Evolutionary conservation across 2,888 invertebrate genomes (phyloP), one percentile per base, ranked within the genome.

Genomic region (Clepsis dumicolana): DNA sequence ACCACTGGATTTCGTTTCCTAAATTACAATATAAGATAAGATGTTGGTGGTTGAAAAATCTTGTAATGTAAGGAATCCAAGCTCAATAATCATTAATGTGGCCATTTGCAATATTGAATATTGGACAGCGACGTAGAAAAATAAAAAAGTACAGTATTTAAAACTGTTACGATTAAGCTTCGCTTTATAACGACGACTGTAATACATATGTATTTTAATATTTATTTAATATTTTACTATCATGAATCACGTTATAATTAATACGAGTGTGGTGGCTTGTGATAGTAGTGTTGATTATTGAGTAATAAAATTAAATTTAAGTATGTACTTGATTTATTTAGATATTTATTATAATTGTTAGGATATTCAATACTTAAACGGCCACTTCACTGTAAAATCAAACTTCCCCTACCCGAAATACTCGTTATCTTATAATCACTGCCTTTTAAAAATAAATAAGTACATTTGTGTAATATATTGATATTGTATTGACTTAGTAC

Each of bases 241-340:
- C 78, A 79, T 78, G 71, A 77, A 86, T 87, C 86, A 87, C 83
- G 86, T 82, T 86, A 83, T 87, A 89, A 87, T 74, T 79, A 87
- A 87, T 89, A 86, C 90, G 86, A 87, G 85, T 89, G 90, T 88
- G 90, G 88, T 88, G 91, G 90, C 89, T 91, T 91, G 89, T 90
- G 89, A 89, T 90, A 90, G 85, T 89, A 88, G 84, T 78, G 78
- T 80, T 78, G 81, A 78, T 75, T 83, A 80, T 71, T 78, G 81
- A 64, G 14, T 64, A 68, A 64, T 44, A 24, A 52, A 52, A n/a
- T 16, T 41, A 57, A 38, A 32, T 48, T 54, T 63, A 57, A 29
- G 21, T 66, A 62, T n/a, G 32, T 60, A 69, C 29, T 53, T 64
- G 61, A 41, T 63, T 68, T 62, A 50, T 27, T 57, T 21, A 57